phyloP scores from a whole-genome alignment of 2,888 invertebrate genomes.

The Clistopyga incitator region DNA sequence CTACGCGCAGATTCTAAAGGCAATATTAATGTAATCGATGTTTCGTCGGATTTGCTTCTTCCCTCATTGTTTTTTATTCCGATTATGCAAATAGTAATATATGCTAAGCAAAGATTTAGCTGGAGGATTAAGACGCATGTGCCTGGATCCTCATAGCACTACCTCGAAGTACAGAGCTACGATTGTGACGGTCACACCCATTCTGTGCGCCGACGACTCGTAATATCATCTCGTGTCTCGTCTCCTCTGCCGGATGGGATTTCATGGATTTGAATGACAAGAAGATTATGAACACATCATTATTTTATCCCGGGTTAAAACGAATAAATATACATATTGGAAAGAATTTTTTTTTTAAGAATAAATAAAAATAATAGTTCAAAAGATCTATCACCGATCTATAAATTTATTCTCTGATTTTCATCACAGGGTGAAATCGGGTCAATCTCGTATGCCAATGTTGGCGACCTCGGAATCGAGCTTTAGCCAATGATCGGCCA shows the following conservation, averaged over 20 bases:
- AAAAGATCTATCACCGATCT: too few species aligned
- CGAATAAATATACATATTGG: not conserved
- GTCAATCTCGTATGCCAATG: too few species aligned
- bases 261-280: slow-evolving; percentile 61
- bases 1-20: slow-evolving; percentile 14
- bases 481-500: too few species aligned
- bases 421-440: too few species aligned
- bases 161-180: not conserved
- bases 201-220: slow-evolving; percentile 32
- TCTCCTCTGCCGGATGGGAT: slow-evolving; percentile 58
- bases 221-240: slow-evolving; percentile 53
- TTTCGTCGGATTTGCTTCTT: slow-evolving; percentile 16
- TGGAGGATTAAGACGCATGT: slow-evolving; percentile 36
- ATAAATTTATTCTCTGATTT: too few species aligned
- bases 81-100: slow-evolving; percentile 33
- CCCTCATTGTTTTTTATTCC: slow-evolving; percentile 22
- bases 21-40: slow-evolving; percentile 30
- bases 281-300: not conserved
- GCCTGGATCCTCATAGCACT: not conserved
- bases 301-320: slow-evolving; percentile 7
- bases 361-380: too few species aligned
- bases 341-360: not conserved
- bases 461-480: too few species aligned
- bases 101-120: slow-evolving; percentile 57
- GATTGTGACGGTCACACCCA: slow-evolving; percentile 56